Conservation (phyloP, 1,140 invertebrate genomes). For the Drepana arcuata region DNA sequence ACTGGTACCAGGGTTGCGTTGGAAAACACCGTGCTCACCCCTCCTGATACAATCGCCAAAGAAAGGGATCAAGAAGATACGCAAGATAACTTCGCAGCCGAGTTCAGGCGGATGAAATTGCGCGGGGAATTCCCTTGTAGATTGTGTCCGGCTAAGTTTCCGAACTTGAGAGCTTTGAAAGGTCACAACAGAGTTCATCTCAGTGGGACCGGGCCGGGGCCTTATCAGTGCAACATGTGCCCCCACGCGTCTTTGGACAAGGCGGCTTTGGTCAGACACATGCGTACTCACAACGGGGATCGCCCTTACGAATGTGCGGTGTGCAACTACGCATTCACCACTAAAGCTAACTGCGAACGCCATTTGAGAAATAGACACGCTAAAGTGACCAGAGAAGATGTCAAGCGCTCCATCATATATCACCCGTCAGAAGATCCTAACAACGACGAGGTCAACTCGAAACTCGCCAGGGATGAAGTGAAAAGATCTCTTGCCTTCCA, state of each 20-base stretch:
- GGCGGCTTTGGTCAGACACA: slow-evolving; percentile 88
- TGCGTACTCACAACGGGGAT: slow-evolving; percentile 95
- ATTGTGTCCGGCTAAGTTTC: slow-evolving; percentile 86
- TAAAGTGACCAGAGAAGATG: slow-evolving; percentile 85
- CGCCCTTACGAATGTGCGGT: slow-evolving; percentile 94
- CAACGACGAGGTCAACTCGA: slow-evolving; percentile 78
- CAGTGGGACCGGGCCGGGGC: slow-evolving; percentile 77
- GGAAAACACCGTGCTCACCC: slow-evolving; percentile 50
- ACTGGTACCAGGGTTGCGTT: slow-evolving; percentile 50
- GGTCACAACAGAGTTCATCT: slow-evolving; percentile 89
- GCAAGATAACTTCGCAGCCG: slow-evolving; percentile 84
- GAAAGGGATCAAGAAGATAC: slow-evolving; percentile 79
- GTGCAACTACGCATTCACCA: slow-evolving; percentile 97
- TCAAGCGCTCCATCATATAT: slow-evolving; percentile 89
- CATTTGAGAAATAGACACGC: slow-evolving; percentile 93
- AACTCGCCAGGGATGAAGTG: slow-evolving; percentile 68
- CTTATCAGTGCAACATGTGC: slow-evolving; percentile 94
- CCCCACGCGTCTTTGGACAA: slow-evolving; percentile 92
- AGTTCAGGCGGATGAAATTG: slow-evolving; percentile 88
- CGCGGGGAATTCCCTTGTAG: slow-evolving; percentile 91
- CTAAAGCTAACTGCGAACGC: slow-evolving; percentile 92
- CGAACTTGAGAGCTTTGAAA: slow-evolving; percentile 90
- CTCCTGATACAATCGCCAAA: slow-evolving; percentile 47
- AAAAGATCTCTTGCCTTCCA: slow-evolving; percentile 62
- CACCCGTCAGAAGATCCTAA: slow-evolving; percentile 87